Conservation (phyloP, 2,113 vertebrate species). For the Bujurquina vittata region DNA sequence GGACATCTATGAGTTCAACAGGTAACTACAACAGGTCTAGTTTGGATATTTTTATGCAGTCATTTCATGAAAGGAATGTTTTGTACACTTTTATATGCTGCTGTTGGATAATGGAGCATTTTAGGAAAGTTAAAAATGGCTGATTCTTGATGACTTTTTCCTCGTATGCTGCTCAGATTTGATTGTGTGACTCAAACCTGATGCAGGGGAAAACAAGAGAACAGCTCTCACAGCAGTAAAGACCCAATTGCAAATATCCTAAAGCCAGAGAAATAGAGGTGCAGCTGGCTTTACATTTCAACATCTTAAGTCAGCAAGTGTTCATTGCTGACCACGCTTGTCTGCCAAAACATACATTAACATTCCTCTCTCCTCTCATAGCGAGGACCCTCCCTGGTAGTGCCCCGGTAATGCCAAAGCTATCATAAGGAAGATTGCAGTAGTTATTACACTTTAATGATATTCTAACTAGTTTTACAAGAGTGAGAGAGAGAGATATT, state of each 20-base stretch:
- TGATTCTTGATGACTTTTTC: not conserved
- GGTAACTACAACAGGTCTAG: conserved; percentile 73
- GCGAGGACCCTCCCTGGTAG: conserved; percentile 35
- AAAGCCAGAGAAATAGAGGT: not conserved
- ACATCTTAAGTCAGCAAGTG: conserved; percentile 44
- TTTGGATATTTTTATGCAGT: not conserved
- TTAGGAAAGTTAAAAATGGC: not conserved
- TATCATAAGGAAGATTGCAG: not conserved
- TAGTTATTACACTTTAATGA: conserved; percentile 23
- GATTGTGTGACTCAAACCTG: not conserved
- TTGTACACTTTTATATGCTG: not conserved
- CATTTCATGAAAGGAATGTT: not conserved
- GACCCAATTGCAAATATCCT: not conserved
- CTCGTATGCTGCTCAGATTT: not conserved
- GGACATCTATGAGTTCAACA: conserved; percentile 96
- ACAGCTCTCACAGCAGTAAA: not conserved
- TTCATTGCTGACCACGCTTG: conserved; percentile 28
- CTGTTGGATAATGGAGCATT: not conserved
- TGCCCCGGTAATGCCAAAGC: conserved; percentile 28
- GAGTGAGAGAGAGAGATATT: not conserved
- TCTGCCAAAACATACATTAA: conserved; percentile 70
- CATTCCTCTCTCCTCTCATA: conserved; percentile 49
- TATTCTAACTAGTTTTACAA: not conserved
- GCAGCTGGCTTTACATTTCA: conserved; percentile 42
- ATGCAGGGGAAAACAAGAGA: conserved; percentile 1